Conservation (phyloP, 1,140 invertebrate genomes). For the Leptonema lineaticorne region DNA sequence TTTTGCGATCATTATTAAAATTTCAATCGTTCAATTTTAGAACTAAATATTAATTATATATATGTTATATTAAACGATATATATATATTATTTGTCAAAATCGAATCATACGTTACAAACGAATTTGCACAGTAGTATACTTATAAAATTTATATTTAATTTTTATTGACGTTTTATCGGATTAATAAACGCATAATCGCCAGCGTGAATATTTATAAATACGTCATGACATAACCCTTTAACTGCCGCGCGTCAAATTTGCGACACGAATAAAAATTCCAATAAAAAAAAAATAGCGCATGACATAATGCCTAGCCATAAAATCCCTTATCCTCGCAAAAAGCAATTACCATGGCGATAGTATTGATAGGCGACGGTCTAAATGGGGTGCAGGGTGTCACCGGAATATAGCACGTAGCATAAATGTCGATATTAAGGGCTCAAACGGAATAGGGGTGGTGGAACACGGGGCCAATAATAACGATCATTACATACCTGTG, state of each 20-base stretch:
- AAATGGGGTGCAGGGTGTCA: background rate
- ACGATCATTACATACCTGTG: background rate
- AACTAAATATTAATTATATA: too few relatives aligned
- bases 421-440: conserved; percentile 23
- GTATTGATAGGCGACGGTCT: background rate
- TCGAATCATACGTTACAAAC: too few relatives aligned
- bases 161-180: too few relatives aligned
- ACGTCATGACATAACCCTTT: conserved; percentile 13
- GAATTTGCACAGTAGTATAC: too few relatives aligned
- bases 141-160: too few relatives aligned
- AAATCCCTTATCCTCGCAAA: conserved; percentile 5
- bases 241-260: conserved; percentile 19
- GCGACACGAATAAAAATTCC: conserved; percentile 19
- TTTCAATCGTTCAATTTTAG: too few relatives aligned
- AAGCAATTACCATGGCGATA: background rate
- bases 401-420: conserved; percentile 1
- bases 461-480: conserved; percentile 5
- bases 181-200: too few relatives aligned
- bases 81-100: too few relatives aligned
- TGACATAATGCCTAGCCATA: conserved; percentile 24
- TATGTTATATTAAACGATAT: too few relatives aligned
- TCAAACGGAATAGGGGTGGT: background rate
- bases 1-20: too few relatives aligned
- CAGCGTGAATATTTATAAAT: too few relatives aligned
- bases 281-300: conserved; percentile 24